phyloP scores from a whole-genome alignment of 2,888 invertebrate species.

The Lysandra bellargus region DNA sequence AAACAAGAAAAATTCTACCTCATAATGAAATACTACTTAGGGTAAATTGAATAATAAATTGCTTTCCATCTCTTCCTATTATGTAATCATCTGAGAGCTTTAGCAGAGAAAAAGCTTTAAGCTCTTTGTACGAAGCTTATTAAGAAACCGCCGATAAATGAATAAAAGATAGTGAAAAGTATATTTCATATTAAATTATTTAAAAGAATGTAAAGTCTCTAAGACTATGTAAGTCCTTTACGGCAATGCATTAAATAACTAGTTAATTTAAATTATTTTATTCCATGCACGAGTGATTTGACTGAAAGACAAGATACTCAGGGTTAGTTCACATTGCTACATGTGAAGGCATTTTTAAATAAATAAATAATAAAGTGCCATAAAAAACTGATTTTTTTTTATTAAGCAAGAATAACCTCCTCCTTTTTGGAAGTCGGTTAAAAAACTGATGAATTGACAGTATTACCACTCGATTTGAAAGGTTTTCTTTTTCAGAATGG shows the following conservation, averaged over 20 bases:
- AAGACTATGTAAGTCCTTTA: neutral
- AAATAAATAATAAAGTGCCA: too few relatives aligned
- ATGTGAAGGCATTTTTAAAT: neutral
- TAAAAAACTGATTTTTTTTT: too few relatives aligned
- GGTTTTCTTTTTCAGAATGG: too few relatives aligned
- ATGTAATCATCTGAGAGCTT: slow-evolving; percentile 21
- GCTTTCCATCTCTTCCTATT: slow-evolving; percentile 18
- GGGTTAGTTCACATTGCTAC: neutral
- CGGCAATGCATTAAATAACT: neutral
- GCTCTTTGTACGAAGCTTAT: slow-evolving; percentile 23
- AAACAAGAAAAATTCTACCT: slow-evolving; percentile 5
- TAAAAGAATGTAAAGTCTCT: neutral
- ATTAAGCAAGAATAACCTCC: too few relatives aligned
- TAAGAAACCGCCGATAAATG: slow-evolving; percentile 11
- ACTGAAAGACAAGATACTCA: neutral
- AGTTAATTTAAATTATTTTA: neutral
- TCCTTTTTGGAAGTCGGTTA: too few relatives aligned
- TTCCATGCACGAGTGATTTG: neutral
- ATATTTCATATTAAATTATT: slow-evolving; percentile 13
- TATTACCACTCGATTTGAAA: too few relatives aligned
- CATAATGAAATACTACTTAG: slow-evolving; percentile 24
- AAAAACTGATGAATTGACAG: too few relatives aligned
- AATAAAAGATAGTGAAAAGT: slow-evolving; percentile 11
- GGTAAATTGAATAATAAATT: slow-evolving; percentile 26
- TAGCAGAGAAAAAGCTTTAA: slow-evolving; percentile 13